Base-by-base conservation (phyloP, 1,140 invertebrate species). In the Drosophila guanche region DNA sequence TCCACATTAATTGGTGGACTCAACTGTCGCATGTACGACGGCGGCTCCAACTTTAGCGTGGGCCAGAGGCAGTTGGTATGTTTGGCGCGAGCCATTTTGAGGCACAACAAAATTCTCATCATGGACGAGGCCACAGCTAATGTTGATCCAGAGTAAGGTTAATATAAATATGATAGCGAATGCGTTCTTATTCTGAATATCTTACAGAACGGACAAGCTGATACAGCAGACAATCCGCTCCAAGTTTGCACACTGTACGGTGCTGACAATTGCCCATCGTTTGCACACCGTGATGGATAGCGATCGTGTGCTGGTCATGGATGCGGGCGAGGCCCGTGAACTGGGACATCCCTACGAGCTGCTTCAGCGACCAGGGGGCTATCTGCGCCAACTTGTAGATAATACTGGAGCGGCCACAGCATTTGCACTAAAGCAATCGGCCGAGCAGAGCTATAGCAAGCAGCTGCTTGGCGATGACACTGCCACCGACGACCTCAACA, bases 211-310 rank as follows among this genome's bases (percentile, higher is more conserved):
- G 4, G 94, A 94, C 93, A 94, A 91, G 91, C 93, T 94, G 43
- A 96, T 93, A 73, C 94, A 94, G 91, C 93, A 92, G 92, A 97
- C 94, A 20, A 94, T 94, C 74, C 94, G 94, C 41, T 93, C 92
- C 29, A 94, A 95, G 72, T 97, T 97, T 91, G 91, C 91, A 0
- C 90, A 94, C 56, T 95, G 95, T 60, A 97, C 96, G 0, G 95
- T 97, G 8, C 91, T 97, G 6, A 97, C 96, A 1, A 97, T 97
- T 74, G 96, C 96, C 10, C 96, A 97, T 92, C 92, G 96, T 37
- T 91, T 97, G 7, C 94, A 96, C 76, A 97, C 96, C 0, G 95
- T 97, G 42, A 95, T 97, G 94, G 95, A 97, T 83, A 95, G 94
- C 68, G 95, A 95, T 79, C 92, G 93, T 59, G 93, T 97, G 63